These are phyloP conservation scores for Prosopocoilus inquinatus DNA, from an alignment of 2,888 invertebrate species.

Conservation along the genomic window DNA sequence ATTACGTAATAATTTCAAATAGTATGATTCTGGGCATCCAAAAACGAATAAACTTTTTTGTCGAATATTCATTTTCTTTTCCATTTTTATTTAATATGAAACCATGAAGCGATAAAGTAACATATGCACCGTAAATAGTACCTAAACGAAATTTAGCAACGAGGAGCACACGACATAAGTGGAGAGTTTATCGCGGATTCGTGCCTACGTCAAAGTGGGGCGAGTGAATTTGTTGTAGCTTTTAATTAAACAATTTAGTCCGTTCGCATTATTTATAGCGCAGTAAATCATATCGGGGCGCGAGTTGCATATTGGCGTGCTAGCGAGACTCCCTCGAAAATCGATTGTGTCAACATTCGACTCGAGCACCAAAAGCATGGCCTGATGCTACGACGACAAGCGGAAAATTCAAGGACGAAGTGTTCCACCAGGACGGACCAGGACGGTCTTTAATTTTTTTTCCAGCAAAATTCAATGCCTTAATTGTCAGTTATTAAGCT, in stretches of 20 bases:
- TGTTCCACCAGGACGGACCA: background rate
- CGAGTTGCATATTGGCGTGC: conserved; percentile 11
- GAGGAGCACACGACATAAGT: too few relatives aligned
- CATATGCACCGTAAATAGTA: too few relatives aligned
- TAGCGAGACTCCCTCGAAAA: conserved; percentile 18
- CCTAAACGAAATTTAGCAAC: too few relatives aligned
- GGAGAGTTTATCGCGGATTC: too few relatives aligned
- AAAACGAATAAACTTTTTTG: too few relatives aligned
- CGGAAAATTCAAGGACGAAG: conserved; percentile 12
- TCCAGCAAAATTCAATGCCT: background rate
- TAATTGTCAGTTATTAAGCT: background rate
- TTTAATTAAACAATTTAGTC: conserved; percentile 14
- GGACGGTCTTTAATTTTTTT: background rate
- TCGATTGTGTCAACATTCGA: conserved; percentile 30
- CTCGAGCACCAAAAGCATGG: conserved; percentile 6
- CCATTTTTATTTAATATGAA: too few relatives aligned
- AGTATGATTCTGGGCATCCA: too few relatives aligned
- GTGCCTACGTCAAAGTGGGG: too few relatives aligned
- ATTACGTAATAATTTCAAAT: too few relatives aligned
- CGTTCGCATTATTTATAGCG: conserved; percentile 12
- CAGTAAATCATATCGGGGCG: conserved; percentile 11
- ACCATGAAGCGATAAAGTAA: too few relatives aligned
- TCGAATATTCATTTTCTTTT: too few relatives aligned
- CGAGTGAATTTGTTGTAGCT: background rate
- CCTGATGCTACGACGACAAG: background rate